A percentile compares a stretch with the other conserved stretches of the same genome.
Conservation (phyloP, 1,140 invertebrate species). For the Neuroterus valhalla region DNA sequence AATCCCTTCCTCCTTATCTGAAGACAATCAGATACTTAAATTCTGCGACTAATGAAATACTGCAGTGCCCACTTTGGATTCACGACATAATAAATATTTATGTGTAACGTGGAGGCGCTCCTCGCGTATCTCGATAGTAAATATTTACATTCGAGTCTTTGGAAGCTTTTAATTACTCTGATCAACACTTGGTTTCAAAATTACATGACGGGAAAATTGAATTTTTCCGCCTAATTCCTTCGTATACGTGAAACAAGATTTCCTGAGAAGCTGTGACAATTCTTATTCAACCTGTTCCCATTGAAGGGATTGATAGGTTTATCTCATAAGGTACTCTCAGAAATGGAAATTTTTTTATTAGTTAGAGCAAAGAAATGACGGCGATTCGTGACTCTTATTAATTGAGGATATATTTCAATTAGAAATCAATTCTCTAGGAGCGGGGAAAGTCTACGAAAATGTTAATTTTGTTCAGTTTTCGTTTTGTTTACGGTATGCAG, state of each 20-base stretch:
- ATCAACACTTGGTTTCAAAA: conserved; percentile 7
- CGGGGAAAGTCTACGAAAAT: not conserved
- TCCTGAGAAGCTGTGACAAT: no score
- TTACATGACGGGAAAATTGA: conserved; percentile 9
- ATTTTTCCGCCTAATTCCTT: conserved; percentile 4
- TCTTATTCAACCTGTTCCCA: no score
- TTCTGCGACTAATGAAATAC: no score
- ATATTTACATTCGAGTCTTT: not conserved
- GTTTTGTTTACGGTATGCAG: conserved; percentile 25
- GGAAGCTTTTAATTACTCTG: no score
- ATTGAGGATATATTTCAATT: not conserved
- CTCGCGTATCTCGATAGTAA: not conserved
- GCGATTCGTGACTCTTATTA: not conserved
- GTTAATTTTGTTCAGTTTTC: not conserved
- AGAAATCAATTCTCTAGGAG: not conserved
- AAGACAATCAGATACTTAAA: not conserved
- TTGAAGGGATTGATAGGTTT: no score
- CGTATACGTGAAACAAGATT: not conserved
- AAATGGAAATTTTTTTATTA: not conserved
- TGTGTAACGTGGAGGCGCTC: conserved; percentile 14
- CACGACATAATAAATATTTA: not conserved
- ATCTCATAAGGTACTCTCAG: not conserved
- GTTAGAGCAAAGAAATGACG: not conserved
- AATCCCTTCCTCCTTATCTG: not conserved
- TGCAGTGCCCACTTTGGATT: no score